Evolutionary conservation across 2,797 vertebrate genomes (phyloP).

Genomic region (Chaunax sp.): DNA sequence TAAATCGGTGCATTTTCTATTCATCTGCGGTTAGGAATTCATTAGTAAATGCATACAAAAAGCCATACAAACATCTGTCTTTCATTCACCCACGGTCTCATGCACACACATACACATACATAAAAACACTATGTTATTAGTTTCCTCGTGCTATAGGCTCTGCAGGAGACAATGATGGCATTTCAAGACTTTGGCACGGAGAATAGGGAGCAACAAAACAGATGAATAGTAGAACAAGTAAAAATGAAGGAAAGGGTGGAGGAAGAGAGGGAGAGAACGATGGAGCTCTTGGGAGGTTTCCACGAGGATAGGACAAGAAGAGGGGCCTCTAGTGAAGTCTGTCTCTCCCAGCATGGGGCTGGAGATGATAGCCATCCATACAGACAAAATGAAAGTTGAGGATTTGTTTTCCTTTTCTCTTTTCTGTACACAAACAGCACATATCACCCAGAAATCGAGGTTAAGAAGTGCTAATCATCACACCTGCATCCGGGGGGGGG

Average conservation of each 20-base stretch:
- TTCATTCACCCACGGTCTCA: conserved; percentile 4
- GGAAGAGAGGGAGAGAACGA: conserved; percentile 24
- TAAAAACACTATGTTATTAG: conserved; percentile 39
- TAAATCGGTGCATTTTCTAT: conserved; percentile 28
- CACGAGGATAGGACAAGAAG: conserved; percentile 45
- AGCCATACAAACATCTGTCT: conserved; percentile 20
- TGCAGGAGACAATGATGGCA: conserved; percentile 70
- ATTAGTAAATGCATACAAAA: background rate
- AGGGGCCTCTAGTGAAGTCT: conserved; percentile 32
- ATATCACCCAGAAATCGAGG: conserved; percentile 38
- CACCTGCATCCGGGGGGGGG: conserved; percentile 34
- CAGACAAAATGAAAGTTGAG: conserved; percentile 12
- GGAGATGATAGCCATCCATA: conserved; percentile 39
- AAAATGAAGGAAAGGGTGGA: conserved; percentile 19
- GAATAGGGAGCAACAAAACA: conserved; percentile 42
- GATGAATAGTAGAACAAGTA: conserved; percentile 37
- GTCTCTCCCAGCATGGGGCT: conserved; percentile 43
- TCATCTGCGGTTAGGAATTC: conserved; percentile 6
- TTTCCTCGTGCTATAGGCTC: conserved; percentile 37
- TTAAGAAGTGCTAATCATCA: conserved; percentile 34
- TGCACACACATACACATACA: background rate
- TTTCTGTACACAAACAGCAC: conserved; percentile 11
- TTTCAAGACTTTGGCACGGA: conserved; percentile 73
- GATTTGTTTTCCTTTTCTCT: background rate
- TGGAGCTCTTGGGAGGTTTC: conserved; percentile 46